Base-by-base conservation (phyloP, 2,888 invertebrate genomes). In the Nymphalis polychloros region DNA sequence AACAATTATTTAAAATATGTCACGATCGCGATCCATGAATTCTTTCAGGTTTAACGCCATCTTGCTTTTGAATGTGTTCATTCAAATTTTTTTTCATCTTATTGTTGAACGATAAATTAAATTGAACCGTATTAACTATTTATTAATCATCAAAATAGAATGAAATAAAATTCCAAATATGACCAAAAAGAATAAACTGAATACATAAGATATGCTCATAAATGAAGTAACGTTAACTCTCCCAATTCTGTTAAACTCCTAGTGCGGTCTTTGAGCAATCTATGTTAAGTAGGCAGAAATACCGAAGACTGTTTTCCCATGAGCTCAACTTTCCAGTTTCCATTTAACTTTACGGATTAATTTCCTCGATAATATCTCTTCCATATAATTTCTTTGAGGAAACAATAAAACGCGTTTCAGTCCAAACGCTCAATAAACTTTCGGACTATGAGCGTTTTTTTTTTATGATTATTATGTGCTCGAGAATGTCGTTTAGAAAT, bases 381-480 rank as follows among this genome's bases (percentile, higher is more conserved):
- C 52, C 48, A 68, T 60, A 63, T 70, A 50, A 61, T 62, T 61
- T 35, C 63, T 47, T 59, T n/a, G 57, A 48, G 47, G 27, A 46
- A 55, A 64, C 64, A 70, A 64, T 67, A 67, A 70, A 70, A 67
- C 63, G 59, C 61, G 50, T 67, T 64, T 70, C 63, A 23, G 50
- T 50, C 49, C 23, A 23, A 66, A 52, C 35, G 64, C 57, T 66
- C 68, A 52, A 65, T 68, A 68, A 68, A 68, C 57, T 68, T 65
- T 55, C 61, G 57, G 57, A 35, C 35, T n/a, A n/a, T 57, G 52
- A 57, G 61, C 63, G 53, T 69, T 68, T 74, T 74, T 74, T 74
- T 70, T 76, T 78, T 77, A 78, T 73, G 74, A 73, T 78, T 76
- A 78, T 78, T 77, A 77, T 73, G 74, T 75, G 73, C 70, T 68